phyloP scores from a whole-genome alignment of 1,140 invertebrate genomes.

The Drosophila nannoptera region DNA sequence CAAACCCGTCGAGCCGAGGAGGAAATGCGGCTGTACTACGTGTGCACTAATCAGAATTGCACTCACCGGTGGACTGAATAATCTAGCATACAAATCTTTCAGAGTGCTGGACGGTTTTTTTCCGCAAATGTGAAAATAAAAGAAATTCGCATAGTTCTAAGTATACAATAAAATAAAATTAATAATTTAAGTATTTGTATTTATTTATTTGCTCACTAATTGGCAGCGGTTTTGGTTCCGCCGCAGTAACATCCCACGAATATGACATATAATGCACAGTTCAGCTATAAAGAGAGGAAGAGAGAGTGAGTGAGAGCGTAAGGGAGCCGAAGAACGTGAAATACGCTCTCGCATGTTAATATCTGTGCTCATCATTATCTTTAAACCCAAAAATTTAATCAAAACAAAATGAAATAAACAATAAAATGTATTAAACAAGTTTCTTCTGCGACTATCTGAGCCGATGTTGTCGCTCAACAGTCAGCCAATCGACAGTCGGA shows the following conservation, averaged over 20 bases:
- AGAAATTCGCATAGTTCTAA: conserved; percentile 12
- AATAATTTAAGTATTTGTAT: conserved; percentile 11
- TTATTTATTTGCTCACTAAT: no score
- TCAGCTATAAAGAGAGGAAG: no score
- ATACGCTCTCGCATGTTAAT: conserved; percentile 46
- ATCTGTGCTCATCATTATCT: conserved; percentile 16
- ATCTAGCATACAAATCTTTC: background rate
- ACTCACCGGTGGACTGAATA: conserved; percentile 95
- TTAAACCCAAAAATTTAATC: conserved; percentile 39
- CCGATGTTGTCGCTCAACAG: conserved; percentile 21
- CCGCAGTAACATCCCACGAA: no score
- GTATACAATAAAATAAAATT: conserved; percentile 3
- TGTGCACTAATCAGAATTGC: conserved; percentile 96
- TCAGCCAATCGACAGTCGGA: conserved; percentile 50
- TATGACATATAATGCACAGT: no score
- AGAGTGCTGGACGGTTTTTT: background rate
- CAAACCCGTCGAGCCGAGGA: conserved; percentile 97
- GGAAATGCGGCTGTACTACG: conserved; percentile 99
- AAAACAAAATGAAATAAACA: conserved; percentile 41
- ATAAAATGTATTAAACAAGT: conserved; percentile 66
- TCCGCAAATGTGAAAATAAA: conserved; percentile 21
- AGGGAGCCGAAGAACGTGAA: background rate
- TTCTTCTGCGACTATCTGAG: conserved; percentile 62
- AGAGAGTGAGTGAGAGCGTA: background rate
- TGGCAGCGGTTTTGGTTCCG: no score